Evolutionary conservation across 2,888 invertebrate genomes (phyloP), one percentile per base, ranked within the genome.

Genomic region (Mystacides longicornis): DNA sequence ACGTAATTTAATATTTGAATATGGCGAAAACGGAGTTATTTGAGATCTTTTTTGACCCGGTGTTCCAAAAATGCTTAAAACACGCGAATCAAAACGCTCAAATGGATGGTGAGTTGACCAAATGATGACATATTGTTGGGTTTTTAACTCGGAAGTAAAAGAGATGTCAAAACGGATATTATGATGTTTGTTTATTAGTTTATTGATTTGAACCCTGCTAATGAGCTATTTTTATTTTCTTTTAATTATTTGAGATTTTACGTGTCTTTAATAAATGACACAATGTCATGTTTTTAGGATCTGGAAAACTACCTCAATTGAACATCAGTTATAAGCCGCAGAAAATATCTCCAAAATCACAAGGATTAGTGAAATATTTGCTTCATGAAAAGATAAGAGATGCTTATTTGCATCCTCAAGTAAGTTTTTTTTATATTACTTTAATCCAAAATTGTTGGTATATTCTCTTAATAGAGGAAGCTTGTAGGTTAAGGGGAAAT

Each of bases 301-400:
- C 73, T 71, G 88, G 81, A 43, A 83, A 85, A 62, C 78, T 93
- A 59, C 98, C 98, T 0, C 86, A 89, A 65, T 75, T 99, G 62
- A 93, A 97, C 72, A 96, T 99, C 69, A 98, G 97, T 72, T 99
- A 99, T 81, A 99, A 99, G 74, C 99, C 99, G 46, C 99, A 99
- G 79, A 99, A 98, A 75, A 99, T 99, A 71, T 96, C 96, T 63
- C 99, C 99, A 2, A 98, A 95, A 74, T 93, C 92, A 55, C 89
- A 92, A 68, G 94, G 95, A 45, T 82, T 90, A 58, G 99, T 99
- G 3, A 82, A 95, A 48, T 89, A 90, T 67, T 76, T 99, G 67
- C 77, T 99, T 59, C 95, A 97, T 67, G 96, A 98, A 56, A 96
- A 96, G 72, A 97, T 99, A 66, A 82, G 96, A 59, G 98, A 98